phyloP scores from a whole-genome alignment of 2,888 invertebrate genomes.

The Branchellion lobata region DNA sequence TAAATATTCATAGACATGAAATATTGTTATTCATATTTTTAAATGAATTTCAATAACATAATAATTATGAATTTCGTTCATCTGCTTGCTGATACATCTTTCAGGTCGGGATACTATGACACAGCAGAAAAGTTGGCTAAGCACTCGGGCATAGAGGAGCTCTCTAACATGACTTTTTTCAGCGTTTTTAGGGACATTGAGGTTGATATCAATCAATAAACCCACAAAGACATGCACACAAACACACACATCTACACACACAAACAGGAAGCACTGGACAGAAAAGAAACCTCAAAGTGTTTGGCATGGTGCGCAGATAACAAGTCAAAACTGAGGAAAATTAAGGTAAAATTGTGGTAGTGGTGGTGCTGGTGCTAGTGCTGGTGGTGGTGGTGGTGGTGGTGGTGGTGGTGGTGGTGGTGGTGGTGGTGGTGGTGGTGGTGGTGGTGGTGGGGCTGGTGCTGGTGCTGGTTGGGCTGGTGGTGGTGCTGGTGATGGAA shows the following conservation, averaged over 20 bases:
- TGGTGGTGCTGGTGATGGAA: too few species aligned
- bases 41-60: too few species aligned
- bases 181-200: constrained; percentile 70
- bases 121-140: constrained; percentile 85
- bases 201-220: constrained; percentile 60
- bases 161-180: constrained; percentile 81
- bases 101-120: constrained; percentile 82
- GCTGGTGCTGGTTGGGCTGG: too few species aligned
- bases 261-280: constrained; percentile 69
- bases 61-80: too few species aligned
- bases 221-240: constrained; percentile 67
- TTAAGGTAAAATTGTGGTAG: constrained; percentile 66
- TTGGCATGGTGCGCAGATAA: constrained; percentile 95
- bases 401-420: not conserved
- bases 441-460: too few species aligned
- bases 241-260: too few species aligned
- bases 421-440: not conserved
- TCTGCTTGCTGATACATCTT: too few species aligned
- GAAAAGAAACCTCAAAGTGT: constrained; percentile 82
- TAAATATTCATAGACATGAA: too few species aligned
- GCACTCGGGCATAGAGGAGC: constrained; percentile 70
- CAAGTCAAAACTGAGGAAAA: constrained; percentile 86
- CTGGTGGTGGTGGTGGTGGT: not conserved
- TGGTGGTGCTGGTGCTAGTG: not conserved
- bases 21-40: too few species aligned